Percentiles rank a stretch among this genome's conserved stretches.
Evolutionary conservation across 2,888 invertebrate genomes (phyloP).

Genomic region (Conchocele bisecta): DNA sequence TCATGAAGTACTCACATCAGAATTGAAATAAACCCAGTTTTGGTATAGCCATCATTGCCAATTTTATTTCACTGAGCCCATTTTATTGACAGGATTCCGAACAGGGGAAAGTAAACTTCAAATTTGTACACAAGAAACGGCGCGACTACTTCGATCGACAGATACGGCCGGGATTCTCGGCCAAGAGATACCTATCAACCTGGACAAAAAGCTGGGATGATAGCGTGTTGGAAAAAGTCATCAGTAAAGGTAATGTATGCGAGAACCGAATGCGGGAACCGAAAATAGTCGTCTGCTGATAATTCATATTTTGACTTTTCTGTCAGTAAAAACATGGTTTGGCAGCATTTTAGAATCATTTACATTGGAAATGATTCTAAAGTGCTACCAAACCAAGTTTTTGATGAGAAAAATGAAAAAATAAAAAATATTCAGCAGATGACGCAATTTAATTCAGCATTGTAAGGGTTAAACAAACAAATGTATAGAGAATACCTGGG

Average conservation of each 20-base stretch:
- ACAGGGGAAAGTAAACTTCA: constrained; percentile 65
- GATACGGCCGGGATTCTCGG: constrained; percentile 82
- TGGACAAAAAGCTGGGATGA: constrained; percentile 81
- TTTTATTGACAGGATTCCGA: too few species aligned
- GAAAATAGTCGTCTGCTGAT: neutral
- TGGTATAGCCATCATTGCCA: too few species aligned
- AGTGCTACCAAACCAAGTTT: too few species aligned
- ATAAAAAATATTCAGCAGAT: too few species aligned
- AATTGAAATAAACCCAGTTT: too few species aligned
- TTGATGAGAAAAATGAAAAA: too few species aligned
- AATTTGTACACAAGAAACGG: constrained; percentile 67
- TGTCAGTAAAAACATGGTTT: neutral
- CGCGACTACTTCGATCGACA: constrained; percentile 71
- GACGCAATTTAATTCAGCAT: too few species aligned
- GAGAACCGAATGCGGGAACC: neutral
- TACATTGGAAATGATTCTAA: too few species aligned
- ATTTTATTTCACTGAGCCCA: too few species aligned
- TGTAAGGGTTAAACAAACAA: too few species aligned
- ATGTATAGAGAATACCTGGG: too few species aligned
- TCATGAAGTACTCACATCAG: too few species aligned
- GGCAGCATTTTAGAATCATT: neutral
- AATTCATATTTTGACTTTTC: neutral
- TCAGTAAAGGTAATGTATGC: constrained; percentile 75
- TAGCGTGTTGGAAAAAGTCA: constrained; percentile 75
- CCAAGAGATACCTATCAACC: constrained; percentile 80